Percentiles rank a stretch among this genome's conserved stretches.
phyloP scores from a whole-genome alignment of 53 echinoderm and acorn worm genomes.

The Pentamera pediparva region DNA sequence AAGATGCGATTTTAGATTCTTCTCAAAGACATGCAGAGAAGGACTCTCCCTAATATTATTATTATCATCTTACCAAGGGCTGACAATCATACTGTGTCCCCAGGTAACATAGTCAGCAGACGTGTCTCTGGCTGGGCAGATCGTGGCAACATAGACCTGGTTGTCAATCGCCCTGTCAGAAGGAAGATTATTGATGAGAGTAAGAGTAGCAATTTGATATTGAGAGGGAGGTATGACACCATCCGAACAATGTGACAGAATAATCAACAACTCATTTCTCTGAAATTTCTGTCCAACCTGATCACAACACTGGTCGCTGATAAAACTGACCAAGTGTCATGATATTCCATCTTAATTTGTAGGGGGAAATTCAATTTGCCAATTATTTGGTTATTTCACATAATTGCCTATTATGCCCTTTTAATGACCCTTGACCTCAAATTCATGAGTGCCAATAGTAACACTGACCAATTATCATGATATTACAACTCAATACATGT shows the following conservation, averaged over 20 bases:
- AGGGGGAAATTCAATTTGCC: too few species aligned
- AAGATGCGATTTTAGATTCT: too few species aligned
- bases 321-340: too few species aligned
- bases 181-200: background rate
- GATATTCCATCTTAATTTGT: too few species aligned
- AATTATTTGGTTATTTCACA: too few species aligned
- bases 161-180: slow-evolving; percentile 80
- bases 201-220: background rate
- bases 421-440: too few species aligned
- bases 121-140: slow-evolving; percentile 87
- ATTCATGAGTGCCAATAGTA: background rate
- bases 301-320: background rate
- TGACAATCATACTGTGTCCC: slow-evolving; percentile 90
- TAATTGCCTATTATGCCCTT: too few species aligned
- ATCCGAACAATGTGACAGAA: background rate
- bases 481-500: background rate
- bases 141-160: slow-evolving; percentile 76
- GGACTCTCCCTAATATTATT: too few species aligned
- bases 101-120: slow-evolving; percentile 81
- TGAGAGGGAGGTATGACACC: background rate
- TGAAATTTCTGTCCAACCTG: too few species aligned
- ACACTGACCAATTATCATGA: too few species aligned
- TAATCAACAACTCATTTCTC: background rate
- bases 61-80: slow-evolving; percentile 71
- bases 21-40: too few species aligned